Evolutionary conservation across 2,797 vertebrate genomes (phyloP), one percentile per base, ranked within the genome.

Genomic region (Chromobotia macracanthus): DNA sequence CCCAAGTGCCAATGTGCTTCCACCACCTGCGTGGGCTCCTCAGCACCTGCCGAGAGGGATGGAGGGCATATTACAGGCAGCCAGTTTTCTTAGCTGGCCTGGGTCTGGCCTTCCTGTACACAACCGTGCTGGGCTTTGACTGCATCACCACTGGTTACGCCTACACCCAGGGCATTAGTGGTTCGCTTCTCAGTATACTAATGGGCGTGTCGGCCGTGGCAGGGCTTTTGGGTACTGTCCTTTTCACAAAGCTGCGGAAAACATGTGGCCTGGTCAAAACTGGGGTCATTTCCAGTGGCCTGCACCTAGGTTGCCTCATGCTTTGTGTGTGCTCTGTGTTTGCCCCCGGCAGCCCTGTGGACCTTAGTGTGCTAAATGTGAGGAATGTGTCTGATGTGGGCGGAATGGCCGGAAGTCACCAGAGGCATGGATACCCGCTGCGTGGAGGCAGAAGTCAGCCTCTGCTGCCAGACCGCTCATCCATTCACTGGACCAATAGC

Each of bases 401-500:
- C 50, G 86, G 87, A 41, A 88, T 92, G 88, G 85, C 84, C 1
- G 88, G 90, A 80, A 81, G 78, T 66, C 84, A 80, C 35, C 38
- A 77, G 53, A 78, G 71, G 15, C 69, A 85, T 21, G 63, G 71
- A 63, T 92, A 91, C 73, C 86, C 89, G 31, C 84, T 93, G 74
- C 87, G 88, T 73, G 91, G 90, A 72, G 92, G 94, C 73, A 90
- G 84, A 84, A 95, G 94, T 84, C 94, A 94, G 84, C 93, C 93
- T 11, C 88, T 96, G 79, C 88, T 95, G 48, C 93, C 92, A 0
- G 93, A 95, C 82, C 88, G 89, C 65, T 95, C 92, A 48, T 94
- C 94, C 81, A 94, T 95, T 84, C 94, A 95, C 85, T 95, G 94
- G 93, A 94, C 94, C 88, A 95, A 95, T 86, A 95, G 93, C 87